Evolutionary conservation across 2,888 invertebrate genomes (phyloP).

Genomic region (Tanypteryx hageni): DNA sequence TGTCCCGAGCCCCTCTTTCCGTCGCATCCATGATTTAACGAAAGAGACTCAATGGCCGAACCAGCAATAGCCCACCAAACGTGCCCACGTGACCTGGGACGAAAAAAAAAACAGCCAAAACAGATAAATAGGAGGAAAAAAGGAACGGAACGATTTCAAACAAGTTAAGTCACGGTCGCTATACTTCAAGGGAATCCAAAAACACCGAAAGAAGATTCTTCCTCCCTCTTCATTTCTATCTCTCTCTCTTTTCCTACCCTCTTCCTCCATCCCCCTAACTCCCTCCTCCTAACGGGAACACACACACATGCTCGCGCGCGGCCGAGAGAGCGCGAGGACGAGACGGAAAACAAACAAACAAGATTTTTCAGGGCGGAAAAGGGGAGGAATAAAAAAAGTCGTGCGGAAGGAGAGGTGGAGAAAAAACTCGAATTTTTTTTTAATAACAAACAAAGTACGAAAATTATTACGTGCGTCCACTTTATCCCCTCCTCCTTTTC

Average conservation of each 20-base stretch:
- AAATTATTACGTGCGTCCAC: not conserved
- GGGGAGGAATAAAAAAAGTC: not conserved
- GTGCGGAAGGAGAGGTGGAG: not conserved
- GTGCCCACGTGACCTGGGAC: not conserved
- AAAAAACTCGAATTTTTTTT: not conserved
- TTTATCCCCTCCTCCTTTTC: not conserved
- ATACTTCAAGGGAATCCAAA: constrained; percentile 3
- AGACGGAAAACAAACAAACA: not conserved
- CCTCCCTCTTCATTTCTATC: not conserved
- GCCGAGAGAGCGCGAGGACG: not conserved
- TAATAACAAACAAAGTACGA: not conserved
- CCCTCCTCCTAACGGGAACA: not conserved
- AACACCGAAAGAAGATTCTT: not conserved
- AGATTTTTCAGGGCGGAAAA: not conserved
- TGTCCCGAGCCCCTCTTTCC: not conserved
- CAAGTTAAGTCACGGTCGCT: not conserved
- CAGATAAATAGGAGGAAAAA: not conserved
- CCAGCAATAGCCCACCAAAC: not conserved
- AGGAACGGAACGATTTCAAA: not conserved
- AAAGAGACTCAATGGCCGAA: not conserved
- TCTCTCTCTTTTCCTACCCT: not conserved
- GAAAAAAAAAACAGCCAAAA: not conserved
- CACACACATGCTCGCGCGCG: not conserved
- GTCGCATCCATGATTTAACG: not conserved
- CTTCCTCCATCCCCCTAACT: not conserved